Evolutionary conservation across 1,140 invertebrate genomes (phyloP), one percentile per base, ranked within the genome.

Genomic region (Leptinotarsa lineolata): DNA sequence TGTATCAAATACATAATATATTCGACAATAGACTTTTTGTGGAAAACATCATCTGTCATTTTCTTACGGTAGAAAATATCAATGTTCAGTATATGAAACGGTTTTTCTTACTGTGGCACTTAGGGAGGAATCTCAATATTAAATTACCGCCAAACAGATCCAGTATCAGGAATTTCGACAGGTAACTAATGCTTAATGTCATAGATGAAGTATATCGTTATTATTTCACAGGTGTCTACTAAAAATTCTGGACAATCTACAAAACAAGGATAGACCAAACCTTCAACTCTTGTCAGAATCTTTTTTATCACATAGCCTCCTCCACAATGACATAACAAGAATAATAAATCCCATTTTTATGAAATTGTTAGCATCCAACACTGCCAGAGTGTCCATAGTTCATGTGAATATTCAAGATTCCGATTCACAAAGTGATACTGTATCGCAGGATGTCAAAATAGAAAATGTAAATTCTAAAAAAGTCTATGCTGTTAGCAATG

Each of bases 401-500:
- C 93, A 96, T 81, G 91, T 95, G 1, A 93, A 91, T 81, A 91
- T 95, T 67, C 86, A 93, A 58, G 89, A 92, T 73, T 88, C 89
- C n/a, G 90, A 90, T 72, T 86, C 86, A 6, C 88, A 69, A 77
- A 77, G 68, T 83, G 70, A 83, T 16, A 69, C 69, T 24, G 84
- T 83, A 2, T 83, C 78, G 72, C 82, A 85, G 22, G 82, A 85
- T 59, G 77, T 79, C n/a, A 77, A 84, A 84, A 71, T 82, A 75
- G 6, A 86, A 84, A 74, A 68, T 84, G 85, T 30, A 83, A 87
- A 84, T 88, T 85, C 74, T 80, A 88, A 82, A 83, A 88, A 93
- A 81, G 93, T 96, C 12, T 95, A 93, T 82, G 94, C 94, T 2
- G 94, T 96, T 48, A 95, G 94, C 79, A 94, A 91, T 61, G 92